Evolutionary conservation across 2,888 invertebrate species (phyloP), one percentile per base, ranked within the genome.

Genomic region (Carterocephalus palaemon): DNA sequence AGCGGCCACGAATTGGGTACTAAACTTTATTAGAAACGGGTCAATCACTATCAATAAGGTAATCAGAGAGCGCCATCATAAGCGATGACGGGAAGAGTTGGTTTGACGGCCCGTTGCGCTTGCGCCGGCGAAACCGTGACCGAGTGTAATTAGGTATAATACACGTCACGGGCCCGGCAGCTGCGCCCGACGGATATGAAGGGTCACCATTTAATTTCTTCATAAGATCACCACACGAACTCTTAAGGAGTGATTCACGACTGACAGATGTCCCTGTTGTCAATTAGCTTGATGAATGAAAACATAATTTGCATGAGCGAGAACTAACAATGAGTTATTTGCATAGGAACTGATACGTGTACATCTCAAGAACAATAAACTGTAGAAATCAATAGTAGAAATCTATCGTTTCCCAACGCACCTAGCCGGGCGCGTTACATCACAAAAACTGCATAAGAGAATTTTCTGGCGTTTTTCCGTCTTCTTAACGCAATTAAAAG

Each of bases 211-310:
- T 75, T 78, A 80, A 80, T 71, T 76, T 66, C 70, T 62, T 73
- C 76, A 74, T 76, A 76, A 75, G 78, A 75, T 75, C 75, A 76
- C 69, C 53, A 57, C 63, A 60, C 62, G 59, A 52, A 69, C 64
- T 62, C 70, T 76, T 75, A 78, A 80, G 68, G 75, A 79, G 71
- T 85, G 85, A 85, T 82, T 86, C 85, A 85, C 75, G 76, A 67
- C 67, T 72, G 81, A 80, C 86, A 86, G 85, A 85, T 86, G 86
- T 81, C 63, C 75, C 61, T 54, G 60, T 64, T 60, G 66, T 67
- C 72, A 83, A 85, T 85, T 85, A 84, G 57, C 64, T 59, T 53
- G 68, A 75, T 77, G 77, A 83, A 82, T 79, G 79, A 81, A 82
- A 82, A 82, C 74, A 74, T 62, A 58, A 83, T 82, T 82, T 83